Base-by-base conservation (phyloP, 1,140 invertebrate genomes). In the Achatina immaculata region DNA sequence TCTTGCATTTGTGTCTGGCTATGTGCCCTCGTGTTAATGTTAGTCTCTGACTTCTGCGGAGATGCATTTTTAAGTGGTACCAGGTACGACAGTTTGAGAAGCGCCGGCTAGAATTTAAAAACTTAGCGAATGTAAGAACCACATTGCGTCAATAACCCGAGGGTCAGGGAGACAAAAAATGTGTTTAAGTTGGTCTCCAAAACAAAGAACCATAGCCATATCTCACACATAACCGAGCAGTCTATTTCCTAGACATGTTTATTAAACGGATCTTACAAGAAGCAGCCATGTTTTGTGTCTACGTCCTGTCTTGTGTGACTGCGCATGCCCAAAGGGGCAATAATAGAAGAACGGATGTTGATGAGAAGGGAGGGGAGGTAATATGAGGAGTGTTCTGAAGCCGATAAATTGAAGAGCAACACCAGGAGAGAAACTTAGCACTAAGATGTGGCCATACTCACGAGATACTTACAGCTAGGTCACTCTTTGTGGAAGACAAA, bases 251-350 rank as follows among this genome's bases (percentile, higher is more conserved):
- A 55, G 48, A 21, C 48, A 55, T 55, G 48, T 55, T 55, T 55
- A 55, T 55, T 9, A 55, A 55, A 55, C 48, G 48, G 2, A 14
- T 24, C 21, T 6, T 55, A 14, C 48, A 6, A 55, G 48, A 55
- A 43, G 68, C 38, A 40, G 65, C 68, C 68, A 71, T 71, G 68
- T 71, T 71, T 7, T 43, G 34, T 24, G 24, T 14, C 40, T 43
- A n/a, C 38, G 40, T 71, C 68, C 68, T 43, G 68, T 71, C 68
- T 42, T 71, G 19, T 71, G 68, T 38, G 68, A 7, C 34, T 71
- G 68, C 38, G 68, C 40, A 38, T 6, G 40, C 40, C 38, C 11
- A 31, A 7, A 40, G 68, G 68, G 38, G 11, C 38, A 71, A 38
- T 16, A 71, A 34, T 11, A 71, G 31, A 43, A 71, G 38, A 43